These are phyloP conservation scores for Natator depressus DNA, from an alignment of 2,113 vertebrate species.

Conservation along the genomic window DNA sequence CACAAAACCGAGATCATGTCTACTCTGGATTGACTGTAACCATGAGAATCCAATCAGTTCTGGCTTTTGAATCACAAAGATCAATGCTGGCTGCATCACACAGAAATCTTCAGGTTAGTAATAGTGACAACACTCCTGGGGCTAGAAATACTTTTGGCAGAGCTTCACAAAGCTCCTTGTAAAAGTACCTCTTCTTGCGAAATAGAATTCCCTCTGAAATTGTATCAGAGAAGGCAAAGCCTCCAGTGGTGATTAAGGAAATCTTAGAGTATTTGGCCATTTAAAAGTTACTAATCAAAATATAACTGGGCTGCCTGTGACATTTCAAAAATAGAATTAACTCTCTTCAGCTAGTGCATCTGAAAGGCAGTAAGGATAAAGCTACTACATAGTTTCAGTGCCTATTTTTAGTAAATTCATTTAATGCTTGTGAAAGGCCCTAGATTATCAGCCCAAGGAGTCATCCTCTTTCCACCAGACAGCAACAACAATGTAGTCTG, in stretches of 20 bases:
- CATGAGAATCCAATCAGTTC: neutral
- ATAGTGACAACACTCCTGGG: neutral
- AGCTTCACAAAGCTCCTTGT: neutral
- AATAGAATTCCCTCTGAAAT: neutral
- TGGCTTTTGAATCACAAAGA: neutral
- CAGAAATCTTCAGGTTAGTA: neutral
- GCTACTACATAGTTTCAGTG: neutral
- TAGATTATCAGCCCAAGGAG: neutral
- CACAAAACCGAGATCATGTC: neutral
- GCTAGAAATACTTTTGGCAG: neutral
- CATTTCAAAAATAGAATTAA: neutral
- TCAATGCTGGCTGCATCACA: neutral
- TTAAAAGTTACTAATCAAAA: neutral
- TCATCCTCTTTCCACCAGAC: too few species aligned
- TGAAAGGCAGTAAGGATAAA: neutral
- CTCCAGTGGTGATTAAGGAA: neutral
- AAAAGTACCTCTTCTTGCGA: neutral
- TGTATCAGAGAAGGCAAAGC: neutral
- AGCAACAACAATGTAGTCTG: neutral
- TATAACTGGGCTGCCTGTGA: neutral
- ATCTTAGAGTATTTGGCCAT: neutral
- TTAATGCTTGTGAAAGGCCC: neutral
- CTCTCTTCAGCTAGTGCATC: conserved; percentile 33
- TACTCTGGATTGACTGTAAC: neutral
- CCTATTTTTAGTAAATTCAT: conserved; percentile 4